Percentiles rank a stretch among this genome's conserved stretches.
Evolutionary conservation across 2,797 vertebrate genomes (phyloP).

Genomic region (Gephyroberyx darwinii): DNA sequence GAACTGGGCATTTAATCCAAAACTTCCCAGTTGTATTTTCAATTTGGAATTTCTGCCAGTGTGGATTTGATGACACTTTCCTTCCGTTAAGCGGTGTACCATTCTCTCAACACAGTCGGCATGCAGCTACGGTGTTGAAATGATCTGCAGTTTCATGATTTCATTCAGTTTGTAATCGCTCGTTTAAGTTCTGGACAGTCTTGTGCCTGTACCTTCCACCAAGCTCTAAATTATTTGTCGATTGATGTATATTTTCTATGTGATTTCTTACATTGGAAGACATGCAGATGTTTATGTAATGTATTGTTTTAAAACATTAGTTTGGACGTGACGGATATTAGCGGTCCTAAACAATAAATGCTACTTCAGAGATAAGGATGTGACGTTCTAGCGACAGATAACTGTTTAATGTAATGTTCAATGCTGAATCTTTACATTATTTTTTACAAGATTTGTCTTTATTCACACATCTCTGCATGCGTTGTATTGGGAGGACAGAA

Average conservation of each 20-base stretch:
- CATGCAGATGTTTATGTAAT: conserved; percentile 22
- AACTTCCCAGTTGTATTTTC: background rate
- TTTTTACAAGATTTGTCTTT: conserved; percentile 26
- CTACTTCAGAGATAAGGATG: background rate
- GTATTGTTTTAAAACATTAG: conserved; percentile 28
- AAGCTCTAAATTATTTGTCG: conserved; percentile 61
- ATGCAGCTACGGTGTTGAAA: background rate
- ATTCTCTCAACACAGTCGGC: conserved; percentile 6
- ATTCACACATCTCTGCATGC: conserved; percentile 38
- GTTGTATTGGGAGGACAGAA: conserved; percentile 25
- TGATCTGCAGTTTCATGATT: background rate
- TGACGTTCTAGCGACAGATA: conserved; percentile 11
- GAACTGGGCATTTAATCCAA: background rate
- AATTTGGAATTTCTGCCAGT: background rate
- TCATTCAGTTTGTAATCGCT: background rate
- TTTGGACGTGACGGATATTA: conserved; percentile 12
- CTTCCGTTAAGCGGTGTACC: background rate
- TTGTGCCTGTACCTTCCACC: background rate
- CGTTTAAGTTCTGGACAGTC: background rate
- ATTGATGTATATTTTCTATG: conserved; percentile 62
- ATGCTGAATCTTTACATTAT: conserved; percentile 14
- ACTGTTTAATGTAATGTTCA: conserved; percentile 19
- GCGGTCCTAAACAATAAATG: conserved; percentile 10
- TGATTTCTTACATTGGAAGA: conserved; percentile 32
- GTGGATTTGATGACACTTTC: background rate